Percentiles rank a stretch among this genome's conserved stretches.
These are phyloP conservation scores for Hirudo medicinalis DNA, from an alignment of 1,140 invertebrate species.

Conservation along the genomic window DNA sequence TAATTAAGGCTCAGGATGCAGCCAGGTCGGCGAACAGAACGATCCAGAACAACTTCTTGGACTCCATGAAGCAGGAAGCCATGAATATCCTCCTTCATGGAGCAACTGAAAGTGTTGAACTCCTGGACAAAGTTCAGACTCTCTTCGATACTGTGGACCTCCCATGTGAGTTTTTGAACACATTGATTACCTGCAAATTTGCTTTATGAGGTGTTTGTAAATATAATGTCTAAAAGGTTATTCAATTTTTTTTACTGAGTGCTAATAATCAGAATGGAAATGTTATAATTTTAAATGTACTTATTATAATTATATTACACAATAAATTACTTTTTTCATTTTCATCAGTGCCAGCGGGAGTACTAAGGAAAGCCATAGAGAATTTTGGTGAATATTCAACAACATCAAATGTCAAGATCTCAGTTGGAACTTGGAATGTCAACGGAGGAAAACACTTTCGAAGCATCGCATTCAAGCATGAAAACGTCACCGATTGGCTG, in stretches of 20 bases:
- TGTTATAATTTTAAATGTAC: no score
- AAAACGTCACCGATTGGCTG: slow-evolving; percentile 84
- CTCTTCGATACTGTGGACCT: slow-evolving; percentile 73
- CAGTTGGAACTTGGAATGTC: slow-evolving; percentile 94
- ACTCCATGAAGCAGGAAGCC: slow-evolving; percentile 95
- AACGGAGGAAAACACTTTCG: slow-evolving; percentile 97
- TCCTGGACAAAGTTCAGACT: slow-evolving; percentile 74
- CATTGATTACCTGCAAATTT: no score
- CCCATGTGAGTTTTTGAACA: slow-evolving; percentile 49
- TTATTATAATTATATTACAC: no score
- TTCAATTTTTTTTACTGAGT: slow-evolving; percentile 6
- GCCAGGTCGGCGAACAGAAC: slow-evolving; percentile 90
- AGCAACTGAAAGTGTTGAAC: slow-evolving; percentile 72
- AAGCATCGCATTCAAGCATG: slow-evolving; percentile 84
- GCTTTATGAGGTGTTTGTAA: no score
- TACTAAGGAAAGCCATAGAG: slow-evolving; percentile 43
- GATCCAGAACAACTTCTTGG: slow-evolving; percentile 95
- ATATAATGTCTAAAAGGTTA: no score
- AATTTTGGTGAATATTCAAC: slow-evolving; percentile 69
- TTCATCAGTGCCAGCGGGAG: background rate
- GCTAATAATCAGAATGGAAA: no score
- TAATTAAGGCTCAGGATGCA: slow-evolving; percentile 42
- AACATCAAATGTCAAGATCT: slow-evolving; percentile 58
- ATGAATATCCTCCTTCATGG: slow-evolving; percentile 89
- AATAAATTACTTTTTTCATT: background rate